A percentile compares a stretch with the other conserved stretches of the same genome.
phyloP scores from a whole-genome alignment of 2,113 vertebrate species.

The Etheostoma cragini region DNA sequence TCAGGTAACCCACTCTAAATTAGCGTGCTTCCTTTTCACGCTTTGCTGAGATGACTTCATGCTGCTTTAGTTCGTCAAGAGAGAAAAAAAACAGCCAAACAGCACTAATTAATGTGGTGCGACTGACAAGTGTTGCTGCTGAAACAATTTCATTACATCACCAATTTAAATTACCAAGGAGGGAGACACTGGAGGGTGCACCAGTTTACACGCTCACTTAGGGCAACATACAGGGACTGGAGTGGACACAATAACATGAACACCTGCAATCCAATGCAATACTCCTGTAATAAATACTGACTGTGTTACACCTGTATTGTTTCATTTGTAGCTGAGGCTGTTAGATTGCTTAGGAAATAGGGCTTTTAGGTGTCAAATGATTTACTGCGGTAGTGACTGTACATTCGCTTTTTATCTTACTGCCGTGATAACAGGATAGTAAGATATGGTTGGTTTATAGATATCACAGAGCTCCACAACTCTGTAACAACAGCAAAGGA shows the following conservation, averaged over 20 bases:
- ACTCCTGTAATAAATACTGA: conserved; percentile 49
- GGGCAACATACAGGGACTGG: conserved; percentile 46
- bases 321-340: background rate
- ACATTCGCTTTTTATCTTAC: conserved; percentile 3
- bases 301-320: conserved; percentile 27
- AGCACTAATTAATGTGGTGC: conserved; percentile 72
- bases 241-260: conserved; percentile 64
- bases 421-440: conserved; percentile 2
- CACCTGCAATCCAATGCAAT: conserved; percentile 74
- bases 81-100: conserved; percentile 25
- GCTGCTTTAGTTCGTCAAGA: conserved; percentile 49
- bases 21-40: conserved; percentile 54
- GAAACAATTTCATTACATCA: conserved; percentile 82
- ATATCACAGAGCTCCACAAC: background rate
- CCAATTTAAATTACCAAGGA: conserved; percentile 70
- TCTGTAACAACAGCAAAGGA: background rate
- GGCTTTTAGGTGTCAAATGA: background rate
- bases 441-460: background rate
- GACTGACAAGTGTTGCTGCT: conserved; percentile 76
- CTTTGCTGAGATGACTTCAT: conserved; percentile 65
- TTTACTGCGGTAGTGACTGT: background rate
- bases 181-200: conserved; percentile 69
- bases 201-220: conserved; percentile 59
- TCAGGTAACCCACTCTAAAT: conserved; percentile 69
- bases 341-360: background rate